Evolutionary conservation across 2,797 vertebrate genomes (phyloP).

Genomic region (Macrochelys suwanniensis): DNA sequence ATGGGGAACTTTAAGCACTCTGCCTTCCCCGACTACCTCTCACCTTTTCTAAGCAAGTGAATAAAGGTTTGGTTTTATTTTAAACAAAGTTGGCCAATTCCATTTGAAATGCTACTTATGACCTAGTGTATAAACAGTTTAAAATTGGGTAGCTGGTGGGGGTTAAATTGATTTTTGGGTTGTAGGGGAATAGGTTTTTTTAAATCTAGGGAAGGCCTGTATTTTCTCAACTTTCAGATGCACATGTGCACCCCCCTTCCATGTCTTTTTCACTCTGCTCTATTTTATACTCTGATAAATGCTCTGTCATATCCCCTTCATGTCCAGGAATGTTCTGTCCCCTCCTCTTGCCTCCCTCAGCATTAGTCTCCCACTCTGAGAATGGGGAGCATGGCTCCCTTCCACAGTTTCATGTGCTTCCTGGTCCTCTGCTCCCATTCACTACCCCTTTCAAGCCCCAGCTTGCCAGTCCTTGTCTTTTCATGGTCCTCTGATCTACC

Average conservation of each 20-base stretch:
- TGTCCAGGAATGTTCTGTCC: background rate
- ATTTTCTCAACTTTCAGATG: background rate
- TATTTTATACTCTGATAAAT: background rate
- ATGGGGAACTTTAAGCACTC: background rate
- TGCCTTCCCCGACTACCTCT: background rate
- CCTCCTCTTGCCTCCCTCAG: background rate
- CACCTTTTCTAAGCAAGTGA: background rate
- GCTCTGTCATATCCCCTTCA: background rate
- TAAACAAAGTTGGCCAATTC: background rate
- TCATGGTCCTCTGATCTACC: background rate
- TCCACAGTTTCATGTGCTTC: background rate
- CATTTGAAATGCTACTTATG: background rate
- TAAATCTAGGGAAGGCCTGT: background rate
- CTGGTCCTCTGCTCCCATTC: background rate
- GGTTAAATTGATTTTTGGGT: background rate
- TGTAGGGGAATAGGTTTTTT: background rate
- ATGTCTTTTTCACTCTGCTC: background rate
- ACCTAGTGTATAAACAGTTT: background rate
- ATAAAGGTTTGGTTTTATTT: background rate
- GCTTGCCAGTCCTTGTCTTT: accelerated
- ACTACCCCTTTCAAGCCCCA: background rate
- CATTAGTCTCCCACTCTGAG: background rate
- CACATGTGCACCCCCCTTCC: background rate
- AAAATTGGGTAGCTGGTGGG: background rate
- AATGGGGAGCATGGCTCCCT: background rate